Percentiles rank a stretch among this genome's conserved stretches.
These are phyloP conservation scores for Neuroscelio doddi DNA, from an alignment of 2,888 invertebrate species.

Conservation along the genomic window DNA sequence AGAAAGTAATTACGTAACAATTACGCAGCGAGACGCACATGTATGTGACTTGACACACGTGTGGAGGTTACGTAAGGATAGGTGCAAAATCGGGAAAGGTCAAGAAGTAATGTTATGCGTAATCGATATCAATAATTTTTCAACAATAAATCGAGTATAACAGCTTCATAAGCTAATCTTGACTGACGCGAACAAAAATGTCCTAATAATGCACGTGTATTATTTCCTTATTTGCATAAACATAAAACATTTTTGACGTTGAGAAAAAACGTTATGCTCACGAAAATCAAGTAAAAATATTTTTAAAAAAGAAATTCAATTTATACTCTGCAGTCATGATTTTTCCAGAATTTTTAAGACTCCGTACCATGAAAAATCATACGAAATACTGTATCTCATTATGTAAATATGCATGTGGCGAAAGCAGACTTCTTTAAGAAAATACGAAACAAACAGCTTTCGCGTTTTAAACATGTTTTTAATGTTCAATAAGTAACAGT, in stretches of 20 bases:
- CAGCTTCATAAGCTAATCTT: slow-evolving; percentile 41
- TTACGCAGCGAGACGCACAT: slow-evolving; percentile 21
- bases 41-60: background rate
- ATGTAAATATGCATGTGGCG: too few relatives aligned
- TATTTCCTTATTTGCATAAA: too few relatives aligned
- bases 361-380: too few relatives aligned
- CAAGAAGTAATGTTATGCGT: slow-evolving; percentile 31
- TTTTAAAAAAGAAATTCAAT: too few relatives aligned
- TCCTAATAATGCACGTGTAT: too few relatives aligned
- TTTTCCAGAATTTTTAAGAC: too few relatives aligned
- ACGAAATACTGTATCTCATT: too few relatives aligned
- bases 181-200: slow-evolving; percentile 35
- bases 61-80: slow-evolving; percentile 16
- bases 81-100: slow-evolving; percentile 31
- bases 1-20: slow-evolving; percentile 32
- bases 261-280: background rate
- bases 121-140: slow-evolving; percentile 16
- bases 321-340: too few relatives aligned
- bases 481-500: too few relatives aligned
- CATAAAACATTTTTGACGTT: too few relatives aligned
- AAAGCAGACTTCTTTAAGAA: too few relatives aligned
- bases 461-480: background rate
- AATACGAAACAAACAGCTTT: background rate
- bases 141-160: slow-evolving; percentile 30
- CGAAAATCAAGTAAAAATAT: too few relatives aligned